These are phyloP conservation scores for Neodontobutis hainanensis DNA, from an alignment of 2,113 vertebrate species.

Conservation along the genomic window DNA sequence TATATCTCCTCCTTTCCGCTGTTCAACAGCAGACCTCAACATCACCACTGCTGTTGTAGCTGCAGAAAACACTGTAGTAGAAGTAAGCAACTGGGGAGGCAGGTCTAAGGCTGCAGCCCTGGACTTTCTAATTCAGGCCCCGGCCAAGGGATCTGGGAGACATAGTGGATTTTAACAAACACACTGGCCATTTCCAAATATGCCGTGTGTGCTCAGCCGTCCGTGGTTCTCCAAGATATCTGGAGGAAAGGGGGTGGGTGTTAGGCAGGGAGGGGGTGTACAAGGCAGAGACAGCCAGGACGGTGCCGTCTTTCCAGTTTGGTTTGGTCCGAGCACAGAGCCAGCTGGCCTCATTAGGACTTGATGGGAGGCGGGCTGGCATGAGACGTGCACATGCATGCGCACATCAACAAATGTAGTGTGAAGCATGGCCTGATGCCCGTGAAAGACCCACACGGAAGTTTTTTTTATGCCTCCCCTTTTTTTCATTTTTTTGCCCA, in stretches of 20 bases:
- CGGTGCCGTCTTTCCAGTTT: constrained; percentile 75
- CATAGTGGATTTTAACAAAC: constrained; percentile 73
- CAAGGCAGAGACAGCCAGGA: constrained; percentile 71
- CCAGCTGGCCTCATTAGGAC: constrained; percentile 80
- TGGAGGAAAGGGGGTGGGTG: constrained; percentile 63
- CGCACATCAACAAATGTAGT: constrained; percentile 80
- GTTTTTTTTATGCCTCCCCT: constrained; percentile 33
- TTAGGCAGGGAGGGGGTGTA: constrained; percentile 68
- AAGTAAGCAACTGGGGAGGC: constrained; percentile 62
- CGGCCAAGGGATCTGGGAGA: constrained; percentile 68
- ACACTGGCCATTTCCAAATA: constrained; percentile 73
- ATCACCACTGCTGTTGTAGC: constrained; percentile 63
- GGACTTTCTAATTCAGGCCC: constrained; percentile 69
- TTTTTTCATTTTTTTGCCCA: constrained; percentile 35
- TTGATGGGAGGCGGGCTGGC: constrained; percentile 78
- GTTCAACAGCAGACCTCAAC: constrained; percentile 68
- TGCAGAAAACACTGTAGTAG: constrained; percentile 59
- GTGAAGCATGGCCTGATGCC: constrained; percentile 77
- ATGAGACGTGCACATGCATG: constrained; percentile 79
- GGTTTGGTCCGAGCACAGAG: constrained; percentile 77
- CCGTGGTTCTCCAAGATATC: constrained; percentile 75
- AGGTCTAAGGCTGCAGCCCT: constrained; percentile 59
- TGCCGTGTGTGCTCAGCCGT: constrained; percentile 70
- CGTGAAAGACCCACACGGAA: constrained; percentile 71
- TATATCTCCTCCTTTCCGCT: constrained; percentile 69